These are phyloP conservation scores for Neolamprologus variostigma DNA, from an alignment of 2,113 vertebrate genomes.

Conservation along the genomic window DNA sequence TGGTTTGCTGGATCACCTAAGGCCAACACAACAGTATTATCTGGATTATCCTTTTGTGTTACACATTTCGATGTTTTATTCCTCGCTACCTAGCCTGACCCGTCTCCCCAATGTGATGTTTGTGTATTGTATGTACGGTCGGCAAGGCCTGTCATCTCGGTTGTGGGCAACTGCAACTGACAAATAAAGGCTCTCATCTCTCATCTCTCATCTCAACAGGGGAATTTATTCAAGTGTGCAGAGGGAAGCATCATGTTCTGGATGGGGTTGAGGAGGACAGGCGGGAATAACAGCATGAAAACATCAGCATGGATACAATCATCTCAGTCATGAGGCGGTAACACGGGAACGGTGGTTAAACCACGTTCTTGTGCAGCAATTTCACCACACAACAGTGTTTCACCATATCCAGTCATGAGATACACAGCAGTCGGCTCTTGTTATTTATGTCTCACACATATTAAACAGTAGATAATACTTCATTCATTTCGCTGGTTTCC, in stretches of 20 bases:
- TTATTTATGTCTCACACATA: background rate
- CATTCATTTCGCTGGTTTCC: background rate
- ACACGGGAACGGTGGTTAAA: background rate
- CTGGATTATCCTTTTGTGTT: background rate
- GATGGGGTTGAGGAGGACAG: background rate
- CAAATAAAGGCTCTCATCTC: background rate
- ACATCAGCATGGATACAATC: background rate
- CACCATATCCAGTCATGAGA: background rate
- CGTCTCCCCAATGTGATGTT: rapidly evolving
- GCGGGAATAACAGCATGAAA: background rate
- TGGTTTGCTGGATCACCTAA: background rate
- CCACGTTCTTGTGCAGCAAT: background rate
- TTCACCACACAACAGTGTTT: background rate
- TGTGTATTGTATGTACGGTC: background rate
- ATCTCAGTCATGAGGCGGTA: background rate
- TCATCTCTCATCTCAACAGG: background rate
- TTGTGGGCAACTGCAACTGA: background rate
- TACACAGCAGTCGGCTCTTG: background rate
- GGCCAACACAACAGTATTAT: background rate
- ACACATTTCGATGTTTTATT: rapidly evolving
- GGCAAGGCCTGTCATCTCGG: background rate
- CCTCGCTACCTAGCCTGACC: rapidly evolving
- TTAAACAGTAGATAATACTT: background rate
- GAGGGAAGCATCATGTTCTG: background rate
- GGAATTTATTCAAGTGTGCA: background rate